phyloP scores from a whole-genome alignment of 2,113 vertebrate genomes.

The Crotalus helleri region DNA sequence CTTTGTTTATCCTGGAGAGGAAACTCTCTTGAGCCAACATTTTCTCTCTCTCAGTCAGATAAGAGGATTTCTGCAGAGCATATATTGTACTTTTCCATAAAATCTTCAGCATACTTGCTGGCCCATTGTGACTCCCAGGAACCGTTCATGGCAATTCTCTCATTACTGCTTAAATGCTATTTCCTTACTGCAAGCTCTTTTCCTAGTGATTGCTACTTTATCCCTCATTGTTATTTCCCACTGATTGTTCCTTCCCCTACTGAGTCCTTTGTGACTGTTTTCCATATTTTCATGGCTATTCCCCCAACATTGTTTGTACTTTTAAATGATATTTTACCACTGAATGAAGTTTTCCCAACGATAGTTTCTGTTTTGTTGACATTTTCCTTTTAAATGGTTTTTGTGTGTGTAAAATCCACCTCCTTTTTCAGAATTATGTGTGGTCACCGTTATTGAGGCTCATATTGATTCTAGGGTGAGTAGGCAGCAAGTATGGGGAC shows the following conservation, averaged over 20 bases:
- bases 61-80: neutral
- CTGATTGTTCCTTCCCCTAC: neutral
- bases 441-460: neutral
- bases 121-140: neutral
- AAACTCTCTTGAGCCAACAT: neutral
- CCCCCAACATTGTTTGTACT: neutral
- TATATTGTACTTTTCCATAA: neutral
- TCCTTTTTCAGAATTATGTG: neutral
- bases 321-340: neutral
- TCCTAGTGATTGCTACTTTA: neutral
- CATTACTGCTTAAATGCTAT: neutral
- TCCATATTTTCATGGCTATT: neutral
- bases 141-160: neutral
- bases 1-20: neutral
- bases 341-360: neutral
- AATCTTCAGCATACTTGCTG: neutral
- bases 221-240: neutral
- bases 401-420: neutral
- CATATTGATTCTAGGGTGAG: neutral
- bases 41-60: neutral
- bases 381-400: neutral
- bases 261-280: neutral
- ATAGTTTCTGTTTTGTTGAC: neutral
- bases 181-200: neutral
- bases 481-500: neutral